Conservation (phyloP, 2,797 vertebrate species). For the Choloepus didactylus region DNA sequence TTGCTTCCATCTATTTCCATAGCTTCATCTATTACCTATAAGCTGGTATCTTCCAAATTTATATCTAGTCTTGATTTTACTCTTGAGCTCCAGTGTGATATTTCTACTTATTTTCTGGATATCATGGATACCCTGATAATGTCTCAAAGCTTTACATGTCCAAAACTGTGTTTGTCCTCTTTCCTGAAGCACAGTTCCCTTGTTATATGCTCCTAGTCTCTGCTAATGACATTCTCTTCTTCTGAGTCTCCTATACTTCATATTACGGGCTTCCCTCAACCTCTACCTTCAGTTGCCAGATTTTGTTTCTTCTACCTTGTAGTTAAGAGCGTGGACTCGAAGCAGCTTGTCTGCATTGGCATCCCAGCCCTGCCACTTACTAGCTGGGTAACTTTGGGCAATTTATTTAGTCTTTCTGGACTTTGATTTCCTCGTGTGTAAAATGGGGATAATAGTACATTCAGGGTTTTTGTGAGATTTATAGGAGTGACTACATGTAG, state of each 20-base stretch:
- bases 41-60: constrained; percentile 15
- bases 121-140: not conserved
- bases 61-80: constrained; percentile 43
- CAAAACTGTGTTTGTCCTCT: constrained; percentile 32
- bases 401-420: constrained; percentile 7
- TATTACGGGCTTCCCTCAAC: not conserved
- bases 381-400: not conserved
- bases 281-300: constrained; percentile 1
- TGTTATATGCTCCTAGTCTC: constrained; percentile 14
- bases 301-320: constrained; percentile 31
- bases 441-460: constrained; percentile 18
- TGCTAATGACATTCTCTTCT: constrained; percentile 32
- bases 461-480: constrained; percentile 45
- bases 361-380: not conserved
- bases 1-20: constrained; percentile 1
- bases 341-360: constrained; percentile 32
- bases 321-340: constrained; percentile 12
- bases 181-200: constrained; percentile 50
- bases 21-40: constrained; percentile 1
- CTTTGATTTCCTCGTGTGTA: constrained; percentile 54
- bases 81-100: constrained; percentile 3
- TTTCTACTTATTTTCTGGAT: constrained; percentile 24
- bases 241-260: not conserved
- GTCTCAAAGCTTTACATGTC: not conserved
- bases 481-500: constrained; percentile 28